phyloP scores from a whole-genome alignment of 2,888 invertebrate species.

The Sturmia bella region DNA sequence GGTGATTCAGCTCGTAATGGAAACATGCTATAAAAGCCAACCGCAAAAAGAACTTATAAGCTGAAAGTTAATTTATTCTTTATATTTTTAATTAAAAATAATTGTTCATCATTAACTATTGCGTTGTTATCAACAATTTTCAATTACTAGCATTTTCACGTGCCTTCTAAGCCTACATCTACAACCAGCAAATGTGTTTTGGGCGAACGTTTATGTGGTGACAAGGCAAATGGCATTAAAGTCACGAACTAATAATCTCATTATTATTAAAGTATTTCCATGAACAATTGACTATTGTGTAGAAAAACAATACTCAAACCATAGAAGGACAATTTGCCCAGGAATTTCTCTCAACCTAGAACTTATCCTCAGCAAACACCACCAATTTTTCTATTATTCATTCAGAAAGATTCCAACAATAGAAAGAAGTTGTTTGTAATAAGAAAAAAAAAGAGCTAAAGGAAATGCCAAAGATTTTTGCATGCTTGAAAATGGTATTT shows the following conservation, averaged over 20 bases:
- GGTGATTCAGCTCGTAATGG: too few species aligned
- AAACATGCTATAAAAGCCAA: too few species aligned
- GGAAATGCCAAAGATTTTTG: conserved; percentile 64
- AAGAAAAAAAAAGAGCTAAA: conserved; percentile 22
- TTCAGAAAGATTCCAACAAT: conserved; percentile 14
- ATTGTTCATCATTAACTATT: conserved; percentile 16
- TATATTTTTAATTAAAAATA: conserved; percentile 55
- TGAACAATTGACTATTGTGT: conserved; percentile 60
- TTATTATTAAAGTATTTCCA: conserved; percentile 79
- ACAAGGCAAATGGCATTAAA: conserved; percentile 67
- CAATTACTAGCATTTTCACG: conserved; percentile 60
- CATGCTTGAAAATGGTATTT: conserved; percentile 56
- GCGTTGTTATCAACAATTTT: conserved; percentile 24
- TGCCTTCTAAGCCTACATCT: conserved; percentile 41
- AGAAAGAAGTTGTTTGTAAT: conserved; percentile 25
- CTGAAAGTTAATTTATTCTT: neutral
- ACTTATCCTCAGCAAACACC: conserved; percentile 28
- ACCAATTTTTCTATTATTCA: neutral
- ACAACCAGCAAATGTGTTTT: conserved; percentile 43
- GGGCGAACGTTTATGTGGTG: conserved; percentile 52
- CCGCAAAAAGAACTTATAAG: too few species aligned
- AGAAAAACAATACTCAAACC: conserved; percentile 20
- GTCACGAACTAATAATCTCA: conserved; percentile 80
- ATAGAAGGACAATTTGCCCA: conserved; percentile 16
- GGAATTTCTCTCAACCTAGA: conserved; percentile 48